Evolutionary conservation across 2,797 vertebrate genomes (phyloP), one percentile per base, ranked within the genome.

Genomic region (Etheostoma nigrum): DNA sequence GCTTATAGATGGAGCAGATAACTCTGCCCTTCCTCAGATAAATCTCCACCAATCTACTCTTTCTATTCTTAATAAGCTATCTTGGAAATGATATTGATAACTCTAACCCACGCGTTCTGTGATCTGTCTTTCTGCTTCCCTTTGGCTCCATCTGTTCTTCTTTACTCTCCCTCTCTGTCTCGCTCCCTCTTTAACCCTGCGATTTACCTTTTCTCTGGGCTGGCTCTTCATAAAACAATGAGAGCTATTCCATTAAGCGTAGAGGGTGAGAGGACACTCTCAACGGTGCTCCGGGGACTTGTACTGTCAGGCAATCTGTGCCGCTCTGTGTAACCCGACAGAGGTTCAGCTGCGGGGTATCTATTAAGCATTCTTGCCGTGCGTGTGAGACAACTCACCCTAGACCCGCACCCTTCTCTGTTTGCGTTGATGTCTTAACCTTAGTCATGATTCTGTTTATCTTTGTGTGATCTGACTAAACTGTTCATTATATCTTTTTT

Each of bases 161-260:
- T 73, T 61, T 65, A 23, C 67, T 61, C 59, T 61, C 36, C 40
- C 53, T n/a, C 66, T 66, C 76, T 30, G 66, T 40, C 72, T 69
- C 69, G 79, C 79, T 87, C 71, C 75, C 83, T 85, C 81, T 81
- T 88, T 89, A 89, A 91, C 84, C 81, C 79, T 53, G 78, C 76
- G 67, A 89, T 91, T 91, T 90, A 92, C 87, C 86, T 90, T 85
- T 81, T 86, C 83, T 87, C 85, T 74, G 76, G 51, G 63, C 84
- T 45, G 79, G 66, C 79, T 89, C 88, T 87, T 92, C 86, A 91
- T 91, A 92, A 91, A 91, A 92, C 93, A 92, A 91, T 89, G 90
- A 91, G 88, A 88, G 88, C 87, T 82, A 77, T 91, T 93, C 84
- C 88, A 91, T 94, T 92, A 91, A 89, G 85, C 60, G 72, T 58